phyloP scores from a whole-genome alignment of 1,140 invertebrate species.

The Catajapyx aquilonaris region DNA sequence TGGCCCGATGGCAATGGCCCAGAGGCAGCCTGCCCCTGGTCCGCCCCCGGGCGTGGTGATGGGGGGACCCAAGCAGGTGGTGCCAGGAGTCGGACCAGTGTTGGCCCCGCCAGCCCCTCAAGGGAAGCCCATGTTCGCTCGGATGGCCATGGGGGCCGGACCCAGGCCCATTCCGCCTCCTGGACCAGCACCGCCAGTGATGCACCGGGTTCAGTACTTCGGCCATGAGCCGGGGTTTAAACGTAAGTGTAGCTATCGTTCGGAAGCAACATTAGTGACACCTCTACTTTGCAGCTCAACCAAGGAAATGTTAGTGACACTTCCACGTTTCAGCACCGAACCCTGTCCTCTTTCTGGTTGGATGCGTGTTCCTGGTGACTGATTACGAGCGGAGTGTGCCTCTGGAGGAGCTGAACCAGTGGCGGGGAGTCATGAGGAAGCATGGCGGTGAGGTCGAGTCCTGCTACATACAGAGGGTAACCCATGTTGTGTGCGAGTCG shows the following conservation, averaged over 20 bases:
- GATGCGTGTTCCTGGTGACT: conserved; percentile 76
- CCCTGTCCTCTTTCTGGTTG: conserved; percentile 66
- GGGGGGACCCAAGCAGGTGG: conserved; percentile 4
- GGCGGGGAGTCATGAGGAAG: not conserved
- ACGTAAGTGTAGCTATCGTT: too few relatives aligned
- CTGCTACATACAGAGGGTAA: conserved; percentile 60
- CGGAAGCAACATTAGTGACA: too few relatives aligned
- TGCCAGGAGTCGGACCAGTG: not conserved
- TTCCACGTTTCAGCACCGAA: conserved; percentile 37
- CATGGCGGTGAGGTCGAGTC: conserved; percentile 77
- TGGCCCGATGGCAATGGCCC: conserved; percentile 6
- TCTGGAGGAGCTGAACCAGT: conserved; percentile 25
- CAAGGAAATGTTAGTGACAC: not conserved
- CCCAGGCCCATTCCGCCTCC: too few relatives aligned
- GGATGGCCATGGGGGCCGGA: conserved; percentile 64
- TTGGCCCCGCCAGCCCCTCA: not conserved
- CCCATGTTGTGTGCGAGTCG: conserved; percentile 77
- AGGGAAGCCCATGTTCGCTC: conserved; percentile 24
- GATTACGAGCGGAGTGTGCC: conserved; percentile 36
- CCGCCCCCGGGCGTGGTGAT: conserved; percentile 14
- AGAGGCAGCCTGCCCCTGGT: conserved; percentile 17
- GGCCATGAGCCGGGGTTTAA: conserved; percentile 50
- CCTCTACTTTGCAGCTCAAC: too few relatives aligned
- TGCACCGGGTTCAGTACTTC: conserved; percentile 45
- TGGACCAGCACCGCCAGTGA: too few relatives aligned